Percentiles rank a stretch among this genome's conserved stretches.
phyloP scores from a whole-genome alignment of 2,888 invertebrate genomes.

The Cataglyphis rosenhaueri region DNA sequence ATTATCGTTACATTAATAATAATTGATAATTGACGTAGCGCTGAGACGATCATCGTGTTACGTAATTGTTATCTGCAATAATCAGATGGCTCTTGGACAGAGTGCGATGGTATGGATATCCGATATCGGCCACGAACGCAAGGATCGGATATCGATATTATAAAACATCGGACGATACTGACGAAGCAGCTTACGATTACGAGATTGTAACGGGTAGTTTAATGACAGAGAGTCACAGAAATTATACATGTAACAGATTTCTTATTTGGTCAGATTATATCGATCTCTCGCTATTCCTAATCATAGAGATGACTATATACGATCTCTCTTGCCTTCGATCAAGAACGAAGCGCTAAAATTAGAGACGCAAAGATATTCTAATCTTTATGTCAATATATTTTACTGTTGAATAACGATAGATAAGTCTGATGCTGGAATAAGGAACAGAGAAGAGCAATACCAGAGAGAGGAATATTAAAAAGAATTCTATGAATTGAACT shows the following conservation, averaged over 20 bases:
- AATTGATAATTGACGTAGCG: constrained; percentile 7
- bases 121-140: constrained; percentile 5
- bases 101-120: constrained; percentile 29
- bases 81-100: constrained; percentile 2
- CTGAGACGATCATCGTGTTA: constrained; percentile 2
- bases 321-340: constrained; percentile 42
- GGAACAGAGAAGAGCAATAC: neutral
- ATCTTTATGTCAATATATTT: constrained; percentile 3
- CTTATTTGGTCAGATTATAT: constrained; percentile 45
- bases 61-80: constrained; percentile 34
- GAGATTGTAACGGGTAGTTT: constrained; percentile 67
- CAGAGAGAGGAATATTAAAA: neutral
- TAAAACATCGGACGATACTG: constrained; percentile 19
- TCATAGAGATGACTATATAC: constrained; percentile 50
- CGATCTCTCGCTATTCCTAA: constrained; percentile 42
- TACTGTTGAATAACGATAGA: neutral
- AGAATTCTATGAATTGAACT: neutral
- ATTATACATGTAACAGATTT: constrained; percentile 27
- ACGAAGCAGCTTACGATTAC: constrained; percentile 65
- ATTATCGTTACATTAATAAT: constrained; percentile 32
- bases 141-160: constrained; percentile 36
- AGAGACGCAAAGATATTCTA: neutral
- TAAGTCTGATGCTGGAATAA: neutral
- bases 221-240: constrained; percentile 60
- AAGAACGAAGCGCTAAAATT: constrained; percentile 44